phyloP scores from a whole-genome alignment of 2,888 invertebrate species.

The Calameuta filiformis region DNA sequence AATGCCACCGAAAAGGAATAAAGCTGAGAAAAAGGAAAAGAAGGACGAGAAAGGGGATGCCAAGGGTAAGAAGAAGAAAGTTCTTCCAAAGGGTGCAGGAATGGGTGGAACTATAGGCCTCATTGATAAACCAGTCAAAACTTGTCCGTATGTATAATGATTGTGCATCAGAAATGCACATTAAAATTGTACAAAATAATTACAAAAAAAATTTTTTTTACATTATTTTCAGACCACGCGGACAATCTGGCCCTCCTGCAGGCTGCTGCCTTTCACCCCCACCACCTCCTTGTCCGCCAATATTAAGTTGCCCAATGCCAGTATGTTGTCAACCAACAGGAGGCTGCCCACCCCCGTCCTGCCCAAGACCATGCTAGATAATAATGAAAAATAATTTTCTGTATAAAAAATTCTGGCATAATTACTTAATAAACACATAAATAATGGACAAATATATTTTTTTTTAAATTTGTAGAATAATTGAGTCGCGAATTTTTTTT shows the following conservation, averaged over 20 bases:
- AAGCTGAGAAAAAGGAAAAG: not conserved
- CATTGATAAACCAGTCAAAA: slow-evolving; percentile 28
- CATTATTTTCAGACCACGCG: too few relatives aligned
- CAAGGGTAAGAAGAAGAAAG: slow-evolving; percentile 19
- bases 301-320: slow-evolving; percentile 19
- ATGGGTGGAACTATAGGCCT: slow-evolving; percentile 35
- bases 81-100: slow-evolving; percentile 30
- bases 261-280: slow-evolving; percentile 12
- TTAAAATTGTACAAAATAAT: not conserved
- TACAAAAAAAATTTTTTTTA: too few relatives aligned
- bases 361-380: slow-evolving; percentile 19
- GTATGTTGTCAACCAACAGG: slow-evolving; percentile 18
- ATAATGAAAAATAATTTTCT: slow-evolving; percentile 6
- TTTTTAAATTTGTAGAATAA: not conserved
- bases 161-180: not conserved
- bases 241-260: not conserved
- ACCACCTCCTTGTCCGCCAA: slow-evolving; percentile 17
- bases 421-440: slow-evolving; percentile 14
- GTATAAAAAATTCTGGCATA: not conserved
- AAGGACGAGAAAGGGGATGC: slow-evolving; percentile 6
- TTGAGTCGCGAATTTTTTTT: not conserved
- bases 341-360: slow-evolving; percentile 14
- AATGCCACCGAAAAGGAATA: slow-evolving; percentile 16
- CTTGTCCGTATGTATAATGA: slow-evolving; percentile 26
- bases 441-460: slow-evolving; percentile 15